phyloP scores from a whole-genome alignment of 2,113 vertebrate species.

The Urocynchramus pylzowi region DNA sequence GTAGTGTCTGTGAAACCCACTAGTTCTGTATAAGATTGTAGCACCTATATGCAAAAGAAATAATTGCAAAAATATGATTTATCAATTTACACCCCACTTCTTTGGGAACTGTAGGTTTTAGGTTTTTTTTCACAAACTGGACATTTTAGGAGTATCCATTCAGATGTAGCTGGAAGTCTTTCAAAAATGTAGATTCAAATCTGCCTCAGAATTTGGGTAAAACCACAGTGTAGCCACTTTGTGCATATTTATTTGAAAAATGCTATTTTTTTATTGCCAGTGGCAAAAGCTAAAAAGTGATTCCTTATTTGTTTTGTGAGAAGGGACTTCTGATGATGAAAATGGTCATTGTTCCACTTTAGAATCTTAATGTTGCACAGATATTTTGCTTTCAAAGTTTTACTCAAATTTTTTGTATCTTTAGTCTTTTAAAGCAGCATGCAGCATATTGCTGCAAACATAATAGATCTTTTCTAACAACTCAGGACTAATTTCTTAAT shows the following conservation, averaged over 20 bases:
- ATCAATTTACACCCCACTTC: background rate
- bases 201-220: background rate
- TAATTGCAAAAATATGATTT: background rate
- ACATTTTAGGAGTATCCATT: slow-evolving; percentile 35
- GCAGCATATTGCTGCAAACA: background rate
- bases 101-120: background rate
- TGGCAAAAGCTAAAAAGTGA: slow-evolving; percentile 21
- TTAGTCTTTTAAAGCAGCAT: background rate
- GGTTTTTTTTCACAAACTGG: background rate
- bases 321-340: slow-evolving; percentile 24
- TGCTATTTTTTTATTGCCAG: slow-evolving; percentile 7
- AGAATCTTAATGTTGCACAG: slow-evolving; percentile 9
- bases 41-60: background rate
- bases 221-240: slow-evolving; percentile 10
- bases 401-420: background rate
- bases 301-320: slow-evolving; percentile 47
- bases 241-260: slow-evolving; percentile 29
- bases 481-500: background rate
- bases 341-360: background rate
- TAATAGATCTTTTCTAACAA: background rate
- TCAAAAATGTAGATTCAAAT: slow-evolving; percentile 54
- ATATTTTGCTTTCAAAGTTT: slow-evolving; percentile 36
- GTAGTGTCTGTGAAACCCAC: background rate
- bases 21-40: background rate
- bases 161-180: slow-evolving; percentile 31